A percentile compares a stretch with the other conserved stretches of the same genome.
Evolutionary conservation across 2,797 vertebrate species (phyloP).

Genomic region (Saxicola maurus): DNA sequence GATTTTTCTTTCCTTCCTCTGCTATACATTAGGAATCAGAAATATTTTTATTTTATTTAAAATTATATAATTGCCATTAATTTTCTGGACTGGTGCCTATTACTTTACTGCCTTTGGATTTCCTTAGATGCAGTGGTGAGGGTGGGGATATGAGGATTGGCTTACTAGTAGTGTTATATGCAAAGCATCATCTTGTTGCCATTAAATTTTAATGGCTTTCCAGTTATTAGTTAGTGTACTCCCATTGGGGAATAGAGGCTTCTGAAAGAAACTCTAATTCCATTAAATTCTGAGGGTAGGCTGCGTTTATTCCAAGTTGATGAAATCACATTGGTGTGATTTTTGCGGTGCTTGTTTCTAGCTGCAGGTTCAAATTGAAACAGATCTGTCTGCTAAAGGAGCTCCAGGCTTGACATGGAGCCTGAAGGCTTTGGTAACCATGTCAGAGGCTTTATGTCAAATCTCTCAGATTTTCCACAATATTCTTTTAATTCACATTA

Average conservation of each 20-base stretch:
- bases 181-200: neutral
- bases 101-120: neutral
- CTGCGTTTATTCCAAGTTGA: neutral
- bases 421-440: neutral
- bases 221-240: neutral
- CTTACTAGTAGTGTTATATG: neutral
- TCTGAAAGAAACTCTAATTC: neutral
- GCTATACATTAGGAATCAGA: neutral
- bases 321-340: neutral
- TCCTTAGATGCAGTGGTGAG: neutral
- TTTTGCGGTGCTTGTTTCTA: neutral
- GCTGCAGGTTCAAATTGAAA: neutral
- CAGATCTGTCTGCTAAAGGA: neutral
- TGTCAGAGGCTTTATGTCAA: neutral
- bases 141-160: fast-evolving
- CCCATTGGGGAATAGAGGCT: neutral
- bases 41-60: neutral
- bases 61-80: neutral
- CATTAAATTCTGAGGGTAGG: neutral
- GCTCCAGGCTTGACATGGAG: neutral
- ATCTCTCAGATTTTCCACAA: neutral
- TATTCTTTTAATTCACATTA: neutral
- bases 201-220: neutral
- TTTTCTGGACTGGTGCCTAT: neutral
- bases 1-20: neutral